Evolutionary conservation across 2,888 invertebrate genomes (phyloP).

Genomic region (Aricia artaxerxes): DNA sequence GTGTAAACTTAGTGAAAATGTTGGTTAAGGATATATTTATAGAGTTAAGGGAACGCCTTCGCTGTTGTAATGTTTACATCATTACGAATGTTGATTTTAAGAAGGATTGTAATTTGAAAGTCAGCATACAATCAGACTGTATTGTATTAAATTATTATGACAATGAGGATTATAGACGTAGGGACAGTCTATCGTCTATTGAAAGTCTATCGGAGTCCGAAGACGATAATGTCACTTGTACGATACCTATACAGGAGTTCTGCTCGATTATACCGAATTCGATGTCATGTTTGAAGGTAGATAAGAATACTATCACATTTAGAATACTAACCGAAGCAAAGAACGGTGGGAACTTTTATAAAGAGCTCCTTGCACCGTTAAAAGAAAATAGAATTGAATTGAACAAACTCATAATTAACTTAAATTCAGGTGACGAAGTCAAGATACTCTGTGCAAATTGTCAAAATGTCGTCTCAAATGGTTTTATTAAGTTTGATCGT

Average conservation of each 20-base stretch:
- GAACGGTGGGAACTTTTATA: slow-evolving; percentile 70
- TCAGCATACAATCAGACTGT: slow-evolving; percentile 70
- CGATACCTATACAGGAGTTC: slow-evolving; percentile 65
- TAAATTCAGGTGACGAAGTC: slow-evolving; percentile 53
- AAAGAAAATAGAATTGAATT: slow-evolving; percentile 48
- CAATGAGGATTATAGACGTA: slow-evolving; percentile 53
- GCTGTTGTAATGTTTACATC: slow-evolving; percentile 82
- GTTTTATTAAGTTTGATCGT: slow-evolving; percentile 74
- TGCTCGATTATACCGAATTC: slow-evolving; percentile 75
- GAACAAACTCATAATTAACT: slow-evolving; percentile 56
- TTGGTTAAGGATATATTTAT: slow-evolving; percentile 77
- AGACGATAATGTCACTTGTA: slow-evolving; percentile 62
- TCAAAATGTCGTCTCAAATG: slow-evolving; percentile 70
- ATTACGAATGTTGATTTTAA: slow-evolving; percentile 68
- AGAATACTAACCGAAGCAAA: slow-evolving; percentile 72
- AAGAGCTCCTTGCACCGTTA: slow-evolving; percentile 59
- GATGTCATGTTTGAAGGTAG: slow-evolving; percentile 73
- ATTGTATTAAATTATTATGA: slow-evolving; percentile 70
- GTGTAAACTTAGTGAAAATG: slow-evolving; percentile 56
- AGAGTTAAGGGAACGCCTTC: slow-evolving; percentile 81
- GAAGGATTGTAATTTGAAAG: slow-evolving; percentile 69
- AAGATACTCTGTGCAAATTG: slow-evolving; percentile 68
- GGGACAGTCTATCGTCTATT: slow-evolving; percentile 71
- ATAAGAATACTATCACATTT: slow-evolving; percentile 70
- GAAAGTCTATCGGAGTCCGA: slow-evolving; percentile 75